phyloP scores from a whole-genome alignment of 2,113 vertebrate genomes.

The Ictidomys tridecemlineatus region DNA sequence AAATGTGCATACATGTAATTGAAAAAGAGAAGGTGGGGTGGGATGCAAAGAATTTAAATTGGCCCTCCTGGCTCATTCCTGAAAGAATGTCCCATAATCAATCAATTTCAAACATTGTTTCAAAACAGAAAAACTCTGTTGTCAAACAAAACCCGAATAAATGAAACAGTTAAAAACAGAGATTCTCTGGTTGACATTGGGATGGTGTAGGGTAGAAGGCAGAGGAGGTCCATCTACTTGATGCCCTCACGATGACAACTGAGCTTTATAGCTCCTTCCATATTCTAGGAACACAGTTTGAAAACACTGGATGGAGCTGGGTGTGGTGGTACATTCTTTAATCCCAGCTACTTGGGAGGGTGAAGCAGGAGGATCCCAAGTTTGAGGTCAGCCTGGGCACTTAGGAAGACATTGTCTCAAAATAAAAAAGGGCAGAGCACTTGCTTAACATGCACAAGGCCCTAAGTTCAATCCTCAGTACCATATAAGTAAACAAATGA shows the following conservation, averaged over 20 bases:
- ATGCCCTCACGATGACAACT: background rate
- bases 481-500: background rate
- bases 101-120: conserved; percentile 38
- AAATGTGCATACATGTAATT: conserved; percentile 16
- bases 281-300: background rate
- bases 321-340: too few species aligned
- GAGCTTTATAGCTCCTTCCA: background rate
- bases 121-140: conserved; percentile 4
- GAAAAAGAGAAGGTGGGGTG: background rate
- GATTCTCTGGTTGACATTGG: background rate
- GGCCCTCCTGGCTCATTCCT: background rate
- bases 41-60: conserved; percentile 42
- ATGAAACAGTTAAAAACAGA: conserved; percentile 38
- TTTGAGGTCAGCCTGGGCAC: too few species aligned
- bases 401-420: too few species aligned
- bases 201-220: background rate
- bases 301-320: background rate
- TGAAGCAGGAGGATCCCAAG: too few species aligned
- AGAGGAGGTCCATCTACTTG: background rate
- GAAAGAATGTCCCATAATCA: conserved; percentile 27
- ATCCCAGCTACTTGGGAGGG: too few species aligned
- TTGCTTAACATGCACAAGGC: too few species aligned
- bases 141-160: conserved; percentile 50
- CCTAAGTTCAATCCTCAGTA: too few species aligned
- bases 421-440: too few species aligned